These are phyloP conservation scores for Andricus curvator DNA, from an alignment of 2,888 invertebrate genomes.

Conservation along the genomic window DNA sequence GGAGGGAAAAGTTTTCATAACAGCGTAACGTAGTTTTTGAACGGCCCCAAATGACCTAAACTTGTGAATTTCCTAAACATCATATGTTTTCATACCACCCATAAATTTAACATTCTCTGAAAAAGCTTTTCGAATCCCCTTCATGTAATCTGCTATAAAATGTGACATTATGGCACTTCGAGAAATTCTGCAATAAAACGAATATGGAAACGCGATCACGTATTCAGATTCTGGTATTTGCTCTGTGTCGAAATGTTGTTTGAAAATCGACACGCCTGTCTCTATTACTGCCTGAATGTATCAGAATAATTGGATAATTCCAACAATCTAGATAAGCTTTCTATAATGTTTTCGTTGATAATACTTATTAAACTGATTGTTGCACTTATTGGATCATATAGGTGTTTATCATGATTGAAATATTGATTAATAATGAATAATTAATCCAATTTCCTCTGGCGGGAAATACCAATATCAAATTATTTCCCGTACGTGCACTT, in stretches of 20 bases:
- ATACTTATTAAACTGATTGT: not conserved
- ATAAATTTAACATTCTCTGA: not conserved
- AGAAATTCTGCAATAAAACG: not conserved
- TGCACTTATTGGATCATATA: not conserved
- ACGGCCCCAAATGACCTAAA: not conserved
- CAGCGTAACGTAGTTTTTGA: not conserved
- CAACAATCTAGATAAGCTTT: not conserved
- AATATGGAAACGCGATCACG: constrained; percentile 1
- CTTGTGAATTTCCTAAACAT: not conserved
- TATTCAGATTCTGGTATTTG: not conserved
- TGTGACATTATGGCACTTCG: not conserved
- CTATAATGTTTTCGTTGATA: not conserved
- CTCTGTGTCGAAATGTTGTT: not conserved
- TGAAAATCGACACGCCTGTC: not conserved
- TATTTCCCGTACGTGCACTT: not conserved
- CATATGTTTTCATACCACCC: not conserved
- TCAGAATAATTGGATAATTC: not conserved
- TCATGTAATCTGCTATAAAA: not conserved
- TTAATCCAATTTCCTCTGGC: not conserved
- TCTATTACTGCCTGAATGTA: not conserved
- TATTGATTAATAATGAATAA: not conserved
- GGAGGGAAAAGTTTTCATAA: too few relatives aligned
- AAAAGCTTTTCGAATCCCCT: not conserved
- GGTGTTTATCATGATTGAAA: not conserved
- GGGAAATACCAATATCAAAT: not conserved